Conservation (phyloP, 2,113 vertebrate species). For the Pituophis catenifer region DNA sequence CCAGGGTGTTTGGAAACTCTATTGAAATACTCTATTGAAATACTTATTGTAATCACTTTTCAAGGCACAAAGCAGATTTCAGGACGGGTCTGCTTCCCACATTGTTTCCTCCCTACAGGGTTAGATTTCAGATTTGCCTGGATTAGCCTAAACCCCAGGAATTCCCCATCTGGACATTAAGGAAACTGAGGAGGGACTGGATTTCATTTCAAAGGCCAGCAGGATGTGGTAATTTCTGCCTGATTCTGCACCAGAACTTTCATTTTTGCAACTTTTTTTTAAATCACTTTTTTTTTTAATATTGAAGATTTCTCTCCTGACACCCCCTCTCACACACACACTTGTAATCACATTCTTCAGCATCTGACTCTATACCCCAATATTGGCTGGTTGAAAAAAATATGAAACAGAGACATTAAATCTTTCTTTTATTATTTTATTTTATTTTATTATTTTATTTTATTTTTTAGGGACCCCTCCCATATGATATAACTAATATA, state of each 20-base stretch:
- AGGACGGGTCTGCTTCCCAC: slow-evolving; percentile 71
- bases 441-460: too few species aligned
- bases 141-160: slow-evolving; percentile 70
- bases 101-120: slow-evolving; percentile 70
- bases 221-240: slow-evolving; percentile 61
- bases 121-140: slow-evolving; percentile 70
- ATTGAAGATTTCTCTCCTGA: slow-evolving; percentile 13
- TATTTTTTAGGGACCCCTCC: not conserved
- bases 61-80: slow-evolving; percentile 68
- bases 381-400: slow-evolving; percentile 52
- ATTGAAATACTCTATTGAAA: slow-evolving; percentile 53
- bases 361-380: slow-evolving; percentile 28
- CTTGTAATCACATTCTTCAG: slow-evolving; percentile 47
- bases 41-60: slow-evolving; percentile 70
- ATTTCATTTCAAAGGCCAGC: slow-evolving; percentile 66
- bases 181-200: slow-evolving; percentile 45
- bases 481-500: not conserved
- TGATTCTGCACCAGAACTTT: slow-evolving; percentile 41
- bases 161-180: slow-evolving; percentile 72
- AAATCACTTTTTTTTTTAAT: not conserved
- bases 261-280: too few species aligned
- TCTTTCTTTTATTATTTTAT: not conserved
- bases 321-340: not conserved
- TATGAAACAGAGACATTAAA: slow-evolving; percentile 29
- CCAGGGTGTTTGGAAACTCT: slow-evolving; percentile 63